phyloP scores from a whole-genome alignment of 1,140 invertebrate genomes.

The Pissodes strobi region DNA sequence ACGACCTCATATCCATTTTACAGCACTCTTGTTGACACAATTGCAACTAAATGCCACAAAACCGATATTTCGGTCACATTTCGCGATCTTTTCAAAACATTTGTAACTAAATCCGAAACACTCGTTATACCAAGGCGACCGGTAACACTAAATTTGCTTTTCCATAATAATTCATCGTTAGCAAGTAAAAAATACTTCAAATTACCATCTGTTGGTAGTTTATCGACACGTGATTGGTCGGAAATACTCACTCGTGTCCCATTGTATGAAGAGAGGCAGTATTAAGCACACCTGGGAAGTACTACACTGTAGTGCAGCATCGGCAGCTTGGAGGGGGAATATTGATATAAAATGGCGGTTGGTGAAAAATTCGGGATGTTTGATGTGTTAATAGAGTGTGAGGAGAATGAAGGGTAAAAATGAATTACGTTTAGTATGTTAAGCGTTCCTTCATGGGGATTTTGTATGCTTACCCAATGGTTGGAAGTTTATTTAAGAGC shows the following conservation, averaged over 20 bases:
- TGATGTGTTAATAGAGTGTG: slow-evolving; percentile 28
- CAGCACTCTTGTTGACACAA: not conserved
- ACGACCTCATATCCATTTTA: slow-evolving; percentile 65
- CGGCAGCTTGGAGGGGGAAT: slow-evolving; percentile 9
- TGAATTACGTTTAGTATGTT: slow-evolving; percentile 11
- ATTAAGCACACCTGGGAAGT: slow-evolving; percentile 20
- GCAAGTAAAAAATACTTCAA: slow-evolving; percentile 27
- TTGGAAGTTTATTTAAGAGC: too few relatives aligned
- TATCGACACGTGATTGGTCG: slow-evolving; percentile 32
- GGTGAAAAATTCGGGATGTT: not conserved
- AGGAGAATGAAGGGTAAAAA: slow-evolving; percentile 16
- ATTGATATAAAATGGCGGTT: slow-evolving; percentile 24
- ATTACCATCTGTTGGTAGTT: slow-evolving; percentile 39
- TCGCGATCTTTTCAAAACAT: slow-evolving; percentile 16
- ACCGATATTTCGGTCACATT: slow-evolving; percentile 10
- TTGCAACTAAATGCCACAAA: not conserved
- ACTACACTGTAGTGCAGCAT: slow-evolving; percentile 25
- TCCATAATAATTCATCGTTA: slow-evolving; percentile 32
- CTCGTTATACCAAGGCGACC: slow-evolving; percentile 12
- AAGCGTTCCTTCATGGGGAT: too few relatives aligned
- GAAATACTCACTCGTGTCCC: slow-evolving; percentile 28
- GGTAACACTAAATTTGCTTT: slow-evolving; percentile 30
- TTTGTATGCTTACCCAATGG: too few relatives aligned
- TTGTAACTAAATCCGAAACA: slow-evolving; percentile 6
- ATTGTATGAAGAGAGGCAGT: slow-evolving; percentile 32